Percentiles rank a stretch among this genome's conserved stretches.
Evolutionary conservation across 2,888 invertebrate genomes (phyloP).

Genomic region (Nymphalis c-album): DNA sequence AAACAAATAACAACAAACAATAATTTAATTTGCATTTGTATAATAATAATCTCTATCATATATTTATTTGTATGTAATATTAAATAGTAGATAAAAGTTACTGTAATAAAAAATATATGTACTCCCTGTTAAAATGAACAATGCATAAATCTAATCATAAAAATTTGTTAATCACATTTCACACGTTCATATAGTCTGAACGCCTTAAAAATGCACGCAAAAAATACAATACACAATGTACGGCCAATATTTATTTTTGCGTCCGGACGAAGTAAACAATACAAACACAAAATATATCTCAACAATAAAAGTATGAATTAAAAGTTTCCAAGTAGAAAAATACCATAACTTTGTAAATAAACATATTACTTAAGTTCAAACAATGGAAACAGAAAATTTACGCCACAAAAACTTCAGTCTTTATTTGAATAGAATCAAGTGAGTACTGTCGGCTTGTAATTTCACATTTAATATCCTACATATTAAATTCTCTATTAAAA

Average conservation of each 20-base stretch:
- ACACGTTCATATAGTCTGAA: no score
- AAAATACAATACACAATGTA: background rate
- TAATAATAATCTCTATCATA: no score
- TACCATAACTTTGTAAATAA: constrained; percentile 12
- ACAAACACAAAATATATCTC: background rate
- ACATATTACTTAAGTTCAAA: constrained; percentile 3
- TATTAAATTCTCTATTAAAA: constrained; percentile 30
- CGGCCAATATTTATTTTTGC: background rate
- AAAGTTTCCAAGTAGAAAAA: constrained; percentile 8
- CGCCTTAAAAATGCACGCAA: background rate
- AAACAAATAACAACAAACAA: no score
- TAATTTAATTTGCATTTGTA: no score
- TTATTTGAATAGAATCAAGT: constrained; percentile 28
- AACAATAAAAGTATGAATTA: constrained; percentile 8
- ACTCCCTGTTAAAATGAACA: no score
- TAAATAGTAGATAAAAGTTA: no score
- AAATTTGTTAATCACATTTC: no score
- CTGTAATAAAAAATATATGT: no score
- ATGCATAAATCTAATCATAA: no score
- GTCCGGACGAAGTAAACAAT: background rate
- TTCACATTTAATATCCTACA: constrained; percentile 22
- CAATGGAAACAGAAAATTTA: constrained; percentile 10
- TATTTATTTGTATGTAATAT: no score
- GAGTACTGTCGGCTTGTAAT: constrained; percentile 24
- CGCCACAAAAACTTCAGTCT: constrained; percentile 23